Conservation (phyloP, 2,113 vertebrate genomes). For the Pteropus alecto region DNA sequence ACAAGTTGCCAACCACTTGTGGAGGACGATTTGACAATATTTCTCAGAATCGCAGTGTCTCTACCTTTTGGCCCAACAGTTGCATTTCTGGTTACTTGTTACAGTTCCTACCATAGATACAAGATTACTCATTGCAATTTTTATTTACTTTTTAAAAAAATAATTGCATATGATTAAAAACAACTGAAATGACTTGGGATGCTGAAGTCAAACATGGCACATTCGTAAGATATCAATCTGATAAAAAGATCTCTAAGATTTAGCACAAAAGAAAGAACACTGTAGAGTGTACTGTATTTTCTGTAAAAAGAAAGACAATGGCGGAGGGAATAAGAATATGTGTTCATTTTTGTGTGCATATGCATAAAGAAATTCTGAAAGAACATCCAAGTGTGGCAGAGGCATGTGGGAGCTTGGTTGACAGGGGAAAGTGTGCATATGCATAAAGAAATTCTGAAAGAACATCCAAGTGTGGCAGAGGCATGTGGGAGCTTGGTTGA, state of each 20-base stretch:
- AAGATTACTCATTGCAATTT: background rate
- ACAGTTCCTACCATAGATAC: background rate
- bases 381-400: background rate
- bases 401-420: background rate
- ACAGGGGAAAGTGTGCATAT: too few species aligned
- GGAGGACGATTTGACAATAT: background rate
- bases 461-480: background rate
- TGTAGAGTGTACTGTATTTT: background rate
- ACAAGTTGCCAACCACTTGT: background rate
- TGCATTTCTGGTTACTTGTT: background rate
- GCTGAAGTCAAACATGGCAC: background rate
- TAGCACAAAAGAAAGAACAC: background rate
- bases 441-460: background rate
- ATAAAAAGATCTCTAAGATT: background rate
- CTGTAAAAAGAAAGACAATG: background rate
- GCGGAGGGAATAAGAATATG: background rate
- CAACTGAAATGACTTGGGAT: background rate
- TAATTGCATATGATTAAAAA: background rate
- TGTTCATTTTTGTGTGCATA: background rate
- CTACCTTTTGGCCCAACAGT: background rate
- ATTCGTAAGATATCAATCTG: too few species aligned
- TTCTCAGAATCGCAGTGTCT: background rate
- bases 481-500: background rate
- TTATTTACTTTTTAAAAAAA: background rate
- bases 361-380: background rate